These are phyloP conservation scores for Phalacrocorax aristotelis DNA, from an alignment of 2,113 vertebrate species.

Conservation along the genomic window DNA sequence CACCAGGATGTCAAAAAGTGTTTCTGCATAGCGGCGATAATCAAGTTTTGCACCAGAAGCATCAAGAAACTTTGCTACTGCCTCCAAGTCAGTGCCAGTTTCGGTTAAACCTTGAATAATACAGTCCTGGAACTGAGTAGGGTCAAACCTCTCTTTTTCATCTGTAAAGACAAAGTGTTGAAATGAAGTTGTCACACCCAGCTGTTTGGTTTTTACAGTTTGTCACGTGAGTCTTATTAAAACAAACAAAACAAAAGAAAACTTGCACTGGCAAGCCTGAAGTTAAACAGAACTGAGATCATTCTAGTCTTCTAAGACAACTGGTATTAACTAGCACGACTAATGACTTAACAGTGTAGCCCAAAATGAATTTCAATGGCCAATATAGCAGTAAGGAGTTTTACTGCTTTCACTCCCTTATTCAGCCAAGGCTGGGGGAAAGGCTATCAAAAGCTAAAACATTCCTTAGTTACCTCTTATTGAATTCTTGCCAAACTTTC, in stretches of 20 bases:
- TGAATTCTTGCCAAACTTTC: neutral
- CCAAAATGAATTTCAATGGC: neutral
- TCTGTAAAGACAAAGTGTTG: slow-evolving; percentile 72
- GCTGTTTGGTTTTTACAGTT: neutral
- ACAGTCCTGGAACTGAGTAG: slow-evolving; percentile 99
- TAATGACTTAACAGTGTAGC: neutral
- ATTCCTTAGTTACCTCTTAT: neutral
- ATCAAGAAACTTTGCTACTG: slow-evolving; percentile 99
- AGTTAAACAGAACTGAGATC: neutral
- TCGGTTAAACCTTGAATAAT: slow-evolving; percentile 99
- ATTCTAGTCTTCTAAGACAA: neutral
- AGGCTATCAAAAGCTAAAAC: neutral
- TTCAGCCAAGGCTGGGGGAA: neutral
- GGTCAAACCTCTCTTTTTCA: slow-evolving; percentile 99
- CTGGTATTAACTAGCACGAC: neutral
- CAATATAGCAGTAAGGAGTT: neutral
- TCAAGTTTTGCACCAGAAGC: slow-evolving; percentile 99
- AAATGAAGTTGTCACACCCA: neutral
- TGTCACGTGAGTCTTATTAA: neutral
- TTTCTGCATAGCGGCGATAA: slow-evolving; percentile 99
- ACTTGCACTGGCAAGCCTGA: neutral
- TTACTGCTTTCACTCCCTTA: neutral
- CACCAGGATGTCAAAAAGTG: slow-evolving; percentile 99
- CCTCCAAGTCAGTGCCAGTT: slow-evolving; percentile 98
- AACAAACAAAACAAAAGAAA: neutral